Evolutionary conservation across 2,888 invertebrate species (phyloP), one percentile per base, ranked within the genome.

Genomic region (Mythimna loreyi): DNA sequence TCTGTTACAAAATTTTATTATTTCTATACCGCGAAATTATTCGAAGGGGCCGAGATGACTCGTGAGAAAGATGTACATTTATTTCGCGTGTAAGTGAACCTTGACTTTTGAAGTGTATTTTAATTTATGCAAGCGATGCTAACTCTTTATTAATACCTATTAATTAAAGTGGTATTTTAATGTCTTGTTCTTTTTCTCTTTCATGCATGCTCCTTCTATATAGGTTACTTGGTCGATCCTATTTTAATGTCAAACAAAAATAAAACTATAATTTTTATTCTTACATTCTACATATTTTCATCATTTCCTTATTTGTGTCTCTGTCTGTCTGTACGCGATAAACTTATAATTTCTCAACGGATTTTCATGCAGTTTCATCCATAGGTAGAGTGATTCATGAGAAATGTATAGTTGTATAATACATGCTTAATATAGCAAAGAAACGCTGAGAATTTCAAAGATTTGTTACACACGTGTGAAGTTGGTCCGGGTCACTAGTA

Each of bases 1-100:
- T 74, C 60, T 75, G 73, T 88, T 89, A 78, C 78, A 64, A 85
- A 86, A 85, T 73, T 28, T 66, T 52, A 74, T 67, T 80, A 60
- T 79, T 70, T 70, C 63, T 64, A 53, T 72, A 70, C 57, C 71
- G 65, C 67, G 71, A 75, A 74, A 75, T 63, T 75, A 73, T 75
- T 72, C 52, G 67, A 56, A 62, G 62, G 28, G 61, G 55, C 53
- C 49, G 25, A 40, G 55, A 70, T 56, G 68, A 59, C 8, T 50
- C 78, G 85, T 84, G 84, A 75, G 82, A 80, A 83, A 72, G 30
- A 73, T 59, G 56, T 58, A 3, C 21, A 58, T 50, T 67, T 61
- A 72, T 77, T 83, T 67, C 55, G 64, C 45, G 72, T 72, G 53
- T 53, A 61, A 8, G 6, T 59, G 30, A 25, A 55, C 85, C 86